Evolutionary conservation across 92 coral and sea anemone genomes (phyloP).

Genomic region (Epizoanthus rinbou): DNA sequence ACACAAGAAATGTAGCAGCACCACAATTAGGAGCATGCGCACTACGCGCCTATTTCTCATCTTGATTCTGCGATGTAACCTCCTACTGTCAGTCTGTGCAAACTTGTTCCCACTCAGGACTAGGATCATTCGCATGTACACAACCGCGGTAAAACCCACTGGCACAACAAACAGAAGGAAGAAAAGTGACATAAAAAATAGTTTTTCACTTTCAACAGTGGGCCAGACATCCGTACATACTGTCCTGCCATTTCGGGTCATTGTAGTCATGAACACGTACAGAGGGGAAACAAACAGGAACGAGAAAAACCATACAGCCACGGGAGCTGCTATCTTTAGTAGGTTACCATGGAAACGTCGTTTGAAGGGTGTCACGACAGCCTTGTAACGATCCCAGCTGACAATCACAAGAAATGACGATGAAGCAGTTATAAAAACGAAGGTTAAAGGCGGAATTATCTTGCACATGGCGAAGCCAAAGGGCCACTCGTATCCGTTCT

Average conservation of each 20-base stretch:
- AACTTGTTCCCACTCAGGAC: slow-evolving; percentile 36
- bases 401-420: slow-evolving; percentile 52
- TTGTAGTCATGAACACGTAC: slow-evolving; percentile 47
- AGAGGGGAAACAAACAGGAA: slow-evolving; percentile 49
- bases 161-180: slow-evolving; percentile 61
- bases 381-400: slow-evolving; percentile 52
- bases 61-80: slow-evolving; percentile 1
- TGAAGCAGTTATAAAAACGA: slow-evolving; percentile 55
- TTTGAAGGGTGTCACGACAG: slow-evolving; percentile 49
- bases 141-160: slow-evolving; percentile 41
- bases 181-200: slow-evolving; percentile 44
- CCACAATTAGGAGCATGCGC: slow-evolving; percentile 58
- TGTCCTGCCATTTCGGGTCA: slow-evolving; percentile 16
- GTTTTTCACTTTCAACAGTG: slow-evolving; percentile 39
- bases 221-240: slow-evolving; percentile 64
- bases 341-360: slow-evolving; percentile 37
- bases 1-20: slow-evolving; percentile 54
- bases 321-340: slow-evolving; percentile 45
- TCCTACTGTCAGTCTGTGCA: slow-evolving; percentile 25
- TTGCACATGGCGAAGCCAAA: slow-evolving; percentile 57
- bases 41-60: slow-evolving; percentile 50
- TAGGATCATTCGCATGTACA: slow-evolving; percentile 46
- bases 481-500: slow-evolving; percentile 59
- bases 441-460: slow-evolving; percentile 55
- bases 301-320: slow-evolving; percentile 44